phyloP scores from a whole-genome alignment of 2,888 invertebrate species.

The Drosophila paramelanica region DNA sequence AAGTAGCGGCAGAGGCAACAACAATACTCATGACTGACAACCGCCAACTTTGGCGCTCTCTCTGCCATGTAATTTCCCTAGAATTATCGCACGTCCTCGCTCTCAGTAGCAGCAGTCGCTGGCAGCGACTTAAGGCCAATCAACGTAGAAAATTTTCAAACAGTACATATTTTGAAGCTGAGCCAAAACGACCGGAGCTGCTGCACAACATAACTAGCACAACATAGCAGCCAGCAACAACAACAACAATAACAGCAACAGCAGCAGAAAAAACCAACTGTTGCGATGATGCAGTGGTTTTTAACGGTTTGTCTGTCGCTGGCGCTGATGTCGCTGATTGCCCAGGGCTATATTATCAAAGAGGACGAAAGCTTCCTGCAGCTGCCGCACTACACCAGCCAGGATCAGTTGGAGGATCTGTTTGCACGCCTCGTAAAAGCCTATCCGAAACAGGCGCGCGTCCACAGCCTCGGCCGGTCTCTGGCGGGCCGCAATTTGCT shows the following conservation, averaged over 20 bases:
- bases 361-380: constrained; percentile 87
- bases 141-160: constrained; percentile 76
- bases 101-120: constrained; percentile 21
- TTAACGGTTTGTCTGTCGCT: constrained; percentile 23
- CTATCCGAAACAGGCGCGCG: constrained; percentile 89
- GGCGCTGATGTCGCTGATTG: constrained; percentile 21
- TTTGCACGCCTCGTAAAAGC: constrained; percentile 87
- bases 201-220: constrained; percentile 37
- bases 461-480: constrained; percentile 93
- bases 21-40: constrained; percentile 20
- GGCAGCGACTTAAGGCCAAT: constrained; percentile 67
- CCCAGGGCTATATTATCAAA: constrained; percentile 72
- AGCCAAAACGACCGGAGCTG: constrained; percentile 45
- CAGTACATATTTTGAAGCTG: constrained; percentile 76
- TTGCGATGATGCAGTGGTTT: constrained; percentile 37
- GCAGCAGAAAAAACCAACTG: constrained; percentile 6
- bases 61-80: constrained; percentile 69
- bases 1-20: constrained; percentile 12
- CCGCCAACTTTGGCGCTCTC: constrained; percentile 40
- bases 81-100: constrained; percentile 69
- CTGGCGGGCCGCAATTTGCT: constrained; percentile 92
- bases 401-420: constrained; percentile 89
- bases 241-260: constrained; percentile 32
- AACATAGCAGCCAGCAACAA: constrained; percentile 42
- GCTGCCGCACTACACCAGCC: constrained; percentile 88